Evolutionary conservation across 1,140 invertebrate genomes (phyloP), one percentile per base, ranked within the genome.

Genomic region (Formica exsecta): DNA sequence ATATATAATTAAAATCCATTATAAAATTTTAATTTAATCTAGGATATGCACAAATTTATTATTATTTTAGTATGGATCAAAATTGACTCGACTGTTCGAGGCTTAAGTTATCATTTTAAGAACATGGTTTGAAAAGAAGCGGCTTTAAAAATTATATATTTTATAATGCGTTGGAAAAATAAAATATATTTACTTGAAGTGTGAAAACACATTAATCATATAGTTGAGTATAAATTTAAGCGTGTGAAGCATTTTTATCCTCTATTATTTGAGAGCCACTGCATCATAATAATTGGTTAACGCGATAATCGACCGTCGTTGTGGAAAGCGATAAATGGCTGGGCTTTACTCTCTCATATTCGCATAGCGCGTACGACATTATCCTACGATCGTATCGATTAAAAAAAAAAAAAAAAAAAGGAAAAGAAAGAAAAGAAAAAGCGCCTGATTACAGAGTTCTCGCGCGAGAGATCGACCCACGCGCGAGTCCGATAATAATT

Each of bases 361-460:
- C 51, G 51, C 36, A 48, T 57, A 36, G 5, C 29, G n/a, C 48
- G 71, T 9, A 44, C 38, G 38, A 71, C 54, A 74, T 83, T 83
- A 83, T 61, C 38, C 68, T 36, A 22, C 68, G 68, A 83, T 73
- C 54, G 13, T 66, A 44, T 57, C 59, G 70, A 64, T 29, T 48
- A 16, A 36, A 77, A 59, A 11, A 57, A n/a, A 57, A 19, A 54
- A 54, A 54, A 57, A 7, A 59, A 7, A 25, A 29, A 29, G 25
- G 1, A 29, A 22, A 41, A 48, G 13, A 48, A 5, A 19, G 48
- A 73, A 61, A 74, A 74, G 48, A 74, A 65, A 54, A 74, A 54
- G 48, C 61, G 44, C 62, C 62, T 77, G 74, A 85, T 85, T 85
- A 85, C 73, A 85, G 62, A 75, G 81, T 64, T 65, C 81, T 85